phyloP scores from a whole-genome alignment of 2,113 vertebrate genomes.

The Anser brachyrhynchus region DNA sequence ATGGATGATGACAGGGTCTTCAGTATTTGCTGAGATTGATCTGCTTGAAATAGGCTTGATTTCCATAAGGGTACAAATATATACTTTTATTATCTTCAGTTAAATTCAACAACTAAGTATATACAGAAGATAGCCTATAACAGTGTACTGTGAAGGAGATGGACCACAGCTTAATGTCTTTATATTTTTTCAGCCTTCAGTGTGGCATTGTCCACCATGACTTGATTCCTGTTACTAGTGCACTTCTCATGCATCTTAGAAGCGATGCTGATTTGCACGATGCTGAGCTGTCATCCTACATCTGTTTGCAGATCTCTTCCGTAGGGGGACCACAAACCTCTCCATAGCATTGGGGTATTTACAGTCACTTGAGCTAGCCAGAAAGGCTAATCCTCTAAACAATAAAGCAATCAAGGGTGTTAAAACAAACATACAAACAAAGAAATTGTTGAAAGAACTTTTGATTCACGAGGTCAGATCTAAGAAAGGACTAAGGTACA shows the following conservation, averaged over 20 bases:
- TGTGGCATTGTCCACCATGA: rapidly evolving
- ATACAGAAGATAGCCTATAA: neutral
- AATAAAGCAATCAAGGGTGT: neutral
- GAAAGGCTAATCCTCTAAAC: neutral
- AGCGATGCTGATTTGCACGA: neutral
- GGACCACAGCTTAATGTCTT: neutral
- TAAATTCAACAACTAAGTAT: neutral
- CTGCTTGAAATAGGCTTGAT: neutral
- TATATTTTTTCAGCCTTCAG: neutral
- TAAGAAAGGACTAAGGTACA: neutral
- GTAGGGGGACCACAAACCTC: neutral
- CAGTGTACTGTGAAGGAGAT: neutral
- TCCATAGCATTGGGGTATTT: neutral
- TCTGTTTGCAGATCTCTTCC: neutral
- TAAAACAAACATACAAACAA: neutral
- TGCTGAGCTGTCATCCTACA: neutral
- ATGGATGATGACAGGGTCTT: neutral
- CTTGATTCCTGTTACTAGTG: neutral
- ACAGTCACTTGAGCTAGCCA: neutral
- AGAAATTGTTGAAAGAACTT: neutral
- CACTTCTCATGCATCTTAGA: neutral
- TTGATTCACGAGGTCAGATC: neutral
- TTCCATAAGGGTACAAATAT: neutral
- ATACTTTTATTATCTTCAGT: neutral
- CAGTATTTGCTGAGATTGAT: neutral